Base-by-base conservation (phyloP, 2,888 invertebrate genomes). In the Stegana nigrithorax region DNA sequence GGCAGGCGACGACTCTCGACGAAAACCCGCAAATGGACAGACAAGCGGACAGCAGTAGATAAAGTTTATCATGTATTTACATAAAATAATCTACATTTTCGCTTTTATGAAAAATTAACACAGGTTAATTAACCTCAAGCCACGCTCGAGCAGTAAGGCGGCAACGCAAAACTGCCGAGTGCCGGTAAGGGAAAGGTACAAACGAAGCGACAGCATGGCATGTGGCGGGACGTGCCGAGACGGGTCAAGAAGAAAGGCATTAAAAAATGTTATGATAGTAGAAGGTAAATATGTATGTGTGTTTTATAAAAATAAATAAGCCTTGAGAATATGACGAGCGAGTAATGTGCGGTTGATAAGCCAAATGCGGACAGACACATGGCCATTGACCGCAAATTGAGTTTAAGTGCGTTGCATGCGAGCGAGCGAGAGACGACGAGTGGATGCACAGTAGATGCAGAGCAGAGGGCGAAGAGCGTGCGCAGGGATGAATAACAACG, bases 31-130 rank as follows among this genome's bases (percentile, higher is more conserved):
- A 25, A 21, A 23, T 2, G 21, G 45, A 21, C 36, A 45, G 21
- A 45, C 19, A 7, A 3, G 12, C 12, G n/a, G 21, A 12, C 53
- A 36, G 21, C 53, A 55, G 17, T 21, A 55, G 53, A 55, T 55
- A 55, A 55, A 32, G 17, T 66, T 65, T 65, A 69, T 73, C 67
- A 64, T 59, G 64, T 71, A 68, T 74, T 72, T 70, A 68, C 70
- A 63, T 60, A 65, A 58, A 67, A 67, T 66, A 66, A 66, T 39
- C 62, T 61, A 65, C 67, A 55, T 36, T 55, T 53, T 55, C 21
- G 53, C 53, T 55, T 36, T 55, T 32, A 55, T 32, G 53, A 17
- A 55, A 55, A 55, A 55, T 55, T 55, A 55, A 55, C 53, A 55
- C 53, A 36, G 53, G 53, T 36, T 55, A 55, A 55, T 55, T 55